Conservation (phyloP, 2,797 vertebrate species). For the Nasua narica region DNA sequence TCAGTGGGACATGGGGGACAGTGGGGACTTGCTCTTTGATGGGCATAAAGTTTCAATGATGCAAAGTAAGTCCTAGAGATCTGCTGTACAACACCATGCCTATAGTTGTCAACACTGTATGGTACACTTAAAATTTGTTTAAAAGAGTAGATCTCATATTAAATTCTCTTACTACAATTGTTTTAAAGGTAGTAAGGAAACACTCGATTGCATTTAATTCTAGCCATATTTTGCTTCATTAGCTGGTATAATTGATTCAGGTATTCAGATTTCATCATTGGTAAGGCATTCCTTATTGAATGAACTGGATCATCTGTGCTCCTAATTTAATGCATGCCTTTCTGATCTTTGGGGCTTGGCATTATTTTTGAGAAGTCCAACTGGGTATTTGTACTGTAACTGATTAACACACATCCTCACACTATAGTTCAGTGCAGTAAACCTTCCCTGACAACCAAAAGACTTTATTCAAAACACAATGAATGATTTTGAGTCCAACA, state of each 20-base stretch:
- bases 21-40: neutral
- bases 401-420: neutral
- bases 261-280: neutral
- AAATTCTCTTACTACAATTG: neutral
- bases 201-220: neutral
- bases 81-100: neutral
- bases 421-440: neutral
- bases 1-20: fast-evolving
- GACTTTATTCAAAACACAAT: neutral
- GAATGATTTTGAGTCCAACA: neutral
- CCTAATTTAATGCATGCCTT: neutral
- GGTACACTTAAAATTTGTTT: neutral
- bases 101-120: neutral
- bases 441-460: neutral
- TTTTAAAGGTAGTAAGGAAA: neutral
- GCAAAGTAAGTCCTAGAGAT: neutral
- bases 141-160: neutral
- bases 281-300: neutral
- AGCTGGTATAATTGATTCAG: neutral
- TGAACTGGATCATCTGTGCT: neutral
- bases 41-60: neutral
- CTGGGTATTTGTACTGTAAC: neutral
- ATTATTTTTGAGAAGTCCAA: neutral
- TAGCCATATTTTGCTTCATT: neutral
- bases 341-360: neutral